These are phyloP conservation scores for Lucinisca nassula DNA, from an alignment of 2,888 invertebrate genomes.

Conservation along the genomic window DNA sequence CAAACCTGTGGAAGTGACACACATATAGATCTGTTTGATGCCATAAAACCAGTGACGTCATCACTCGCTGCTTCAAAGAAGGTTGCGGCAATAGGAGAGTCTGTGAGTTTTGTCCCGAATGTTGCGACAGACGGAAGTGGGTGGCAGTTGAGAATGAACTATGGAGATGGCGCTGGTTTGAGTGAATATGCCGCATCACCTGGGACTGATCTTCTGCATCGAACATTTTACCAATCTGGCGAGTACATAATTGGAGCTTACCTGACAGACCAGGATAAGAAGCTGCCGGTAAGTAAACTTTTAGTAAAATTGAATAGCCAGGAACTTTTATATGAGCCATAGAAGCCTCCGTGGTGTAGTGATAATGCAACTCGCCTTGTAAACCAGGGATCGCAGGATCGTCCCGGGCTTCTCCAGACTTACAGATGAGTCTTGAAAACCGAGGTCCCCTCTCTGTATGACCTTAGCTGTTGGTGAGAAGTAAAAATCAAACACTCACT, in stretches of 20 bases:
- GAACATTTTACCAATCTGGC: slow-evolving; percentile 81
- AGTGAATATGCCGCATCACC: slow-evolving; percentile 75
- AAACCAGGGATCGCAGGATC: too few species aligned
- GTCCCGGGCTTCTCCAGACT: too few species aligned
- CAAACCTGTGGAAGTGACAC: slow-evolving; percentile 73
- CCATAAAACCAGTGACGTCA: slow-evolving; percentile 67
- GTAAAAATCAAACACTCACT: too few species aligned
- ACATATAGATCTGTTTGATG: slow-evolving; percentile 73
- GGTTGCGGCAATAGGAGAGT: not conserved
- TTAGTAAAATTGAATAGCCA: too few species aligned
- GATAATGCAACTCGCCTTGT: too few species aligned
- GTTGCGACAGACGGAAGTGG: not conserved
- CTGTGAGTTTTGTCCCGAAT: slow-evolving; percentile 38
- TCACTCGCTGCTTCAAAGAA: slow-evolving; percentile 18
- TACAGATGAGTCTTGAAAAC: too few species aligned
- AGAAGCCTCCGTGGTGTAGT: too few species aligned
- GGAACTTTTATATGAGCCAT: too few species aligned
- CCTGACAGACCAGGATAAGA: slow-evolving; percentile 77
- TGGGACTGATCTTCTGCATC: slow-evolving; percentile 66
- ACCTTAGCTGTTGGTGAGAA: too few species aligned
- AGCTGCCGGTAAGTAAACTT: slow-evolving; percentile 74
- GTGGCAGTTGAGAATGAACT: slow-evolving; percentile 75
- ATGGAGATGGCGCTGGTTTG: slow-evolving; percentile 81
- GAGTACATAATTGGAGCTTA: slow-evolving; percentile 78
- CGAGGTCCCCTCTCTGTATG: too few species aligned